Base-by-base conservation (phyloP, 2,797 vertebrate species). In the Aulostomus chinensis region DNA sequence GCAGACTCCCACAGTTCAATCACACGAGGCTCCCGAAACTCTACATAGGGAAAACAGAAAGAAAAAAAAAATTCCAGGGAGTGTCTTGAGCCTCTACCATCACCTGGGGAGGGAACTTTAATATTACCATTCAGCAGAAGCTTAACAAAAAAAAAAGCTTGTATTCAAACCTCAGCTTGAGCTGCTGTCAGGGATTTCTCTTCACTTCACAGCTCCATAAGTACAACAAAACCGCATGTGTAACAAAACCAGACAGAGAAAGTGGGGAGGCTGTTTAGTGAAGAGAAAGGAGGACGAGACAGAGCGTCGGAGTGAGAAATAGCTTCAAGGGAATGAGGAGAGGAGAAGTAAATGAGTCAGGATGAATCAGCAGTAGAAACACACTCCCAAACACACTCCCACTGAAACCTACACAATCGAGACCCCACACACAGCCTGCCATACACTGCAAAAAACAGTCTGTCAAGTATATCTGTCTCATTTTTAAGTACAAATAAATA, bases 1-100 rank as follows among this genome's bases (percentile, higher is more conserved):
- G 96, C 97, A 86, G 94, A 86, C 45, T 98, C 96, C 97, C 97
- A 98, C 74, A 99, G 85, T 37, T 98, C 96, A 13, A 94, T 94
- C 67, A 98, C 97, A 65, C 95, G 91, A 2, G 96, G 97, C 70
- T 99, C 96, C 61, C 90, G 93, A 46, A 98, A 99, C 76, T 96
- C 97, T 99, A 60, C 40, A 50, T 24, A 42, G 24, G 20, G 17
- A 57, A 43, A 11, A 51, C 5, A 20, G 17, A 29, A 5, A 20
- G 24, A 48, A 41, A 59, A 26, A 10, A 71, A 57, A 25, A 25
- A 22, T 34, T 43, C 18, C 12, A 9, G 38, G 59, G 38, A 55
- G 39, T 4, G 29, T 50, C 25, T 60, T 39, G 33, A 71, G 45
- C 16, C 42, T 31, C 13, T 2, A 48, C 12, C 51, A 36, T 13